A percentile compares a stretch with the other conserved stretches of the same genome.
phyloP scores from a whole-genome alignment of 1,140 invertebrate species.

The Frieseomelitta varia region DNA sequence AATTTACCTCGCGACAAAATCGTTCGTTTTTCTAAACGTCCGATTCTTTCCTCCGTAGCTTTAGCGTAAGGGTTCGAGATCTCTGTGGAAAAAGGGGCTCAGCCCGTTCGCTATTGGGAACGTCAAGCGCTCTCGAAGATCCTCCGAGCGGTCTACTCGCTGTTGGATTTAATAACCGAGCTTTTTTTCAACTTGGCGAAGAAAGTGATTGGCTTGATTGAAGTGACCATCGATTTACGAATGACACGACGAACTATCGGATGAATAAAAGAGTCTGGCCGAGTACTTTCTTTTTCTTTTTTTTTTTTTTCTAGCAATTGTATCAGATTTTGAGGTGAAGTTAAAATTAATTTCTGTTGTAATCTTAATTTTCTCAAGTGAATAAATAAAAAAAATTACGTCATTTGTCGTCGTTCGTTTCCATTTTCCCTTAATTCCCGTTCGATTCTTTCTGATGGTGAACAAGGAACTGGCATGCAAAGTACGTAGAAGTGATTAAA shows the following conservation, averaged over 20 bases:
- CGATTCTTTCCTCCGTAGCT: conserved; percentile 51
- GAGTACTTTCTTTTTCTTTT: too few species aligned
- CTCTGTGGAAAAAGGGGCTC: conserved; percentile 15
- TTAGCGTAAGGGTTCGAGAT: conserved; percentile 49
- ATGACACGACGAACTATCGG: not conserved
- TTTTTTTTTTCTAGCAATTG: not conserved
- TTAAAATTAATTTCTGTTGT: not conserved
- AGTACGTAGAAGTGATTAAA: not conserved
- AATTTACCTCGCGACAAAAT: conserved; percentile 75
- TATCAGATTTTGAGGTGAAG: not conserved
- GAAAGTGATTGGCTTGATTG: not conserved
- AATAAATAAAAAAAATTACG: too few species aligned
- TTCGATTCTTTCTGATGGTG: not conserved
- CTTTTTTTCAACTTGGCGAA: not conserved
- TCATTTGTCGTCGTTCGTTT: not conserved
- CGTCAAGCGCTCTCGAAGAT: conserved; percentile 35
- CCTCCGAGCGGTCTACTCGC: not conserved
- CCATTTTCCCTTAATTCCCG: not conserved
- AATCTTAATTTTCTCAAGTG: too few species aligned
- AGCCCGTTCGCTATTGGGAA: conserved; percentile 13
- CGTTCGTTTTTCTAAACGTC: conserved; percentile 69
- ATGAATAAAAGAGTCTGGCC: not conserved
- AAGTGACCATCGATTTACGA: not conserved
- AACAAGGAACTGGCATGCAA: not conserved
- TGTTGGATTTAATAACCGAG: conserved; percentile 7